A percentile compares a stretch with the other conserved stretches of the same genome.
phyloP scores from a whole-genome alignment of 1,140 invertebrate genomes.

The Magallana angulata region DNA sequence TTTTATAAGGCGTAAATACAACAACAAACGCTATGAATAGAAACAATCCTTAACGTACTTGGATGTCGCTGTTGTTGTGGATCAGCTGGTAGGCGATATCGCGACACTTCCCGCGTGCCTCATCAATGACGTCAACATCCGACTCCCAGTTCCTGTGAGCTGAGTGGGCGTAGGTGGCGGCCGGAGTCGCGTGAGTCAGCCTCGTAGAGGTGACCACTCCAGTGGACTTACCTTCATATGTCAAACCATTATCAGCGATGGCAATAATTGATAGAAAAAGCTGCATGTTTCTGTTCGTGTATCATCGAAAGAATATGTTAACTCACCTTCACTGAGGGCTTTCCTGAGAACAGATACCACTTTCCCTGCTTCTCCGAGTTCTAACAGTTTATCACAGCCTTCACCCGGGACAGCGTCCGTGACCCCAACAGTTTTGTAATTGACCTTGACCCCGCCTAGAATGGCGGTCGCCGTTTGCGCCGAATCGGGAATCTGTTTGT shows the following conservation, averaged over 20 bases:
- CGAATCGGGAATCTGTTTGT: constrained; percentile 93
- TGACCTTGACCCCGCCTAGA: constrained; percentile 91
- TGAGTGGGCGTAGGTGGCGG: constrained; percentile 89
- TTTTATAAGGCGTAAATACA: no score
- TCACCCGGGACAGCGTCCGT: constrained; percentile 84
- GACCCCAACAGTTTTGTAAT: constrained; percentile 89
- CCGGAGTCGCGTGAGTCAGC: constrained; percentile 94
- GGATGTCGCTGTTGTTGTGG: constrained; percentile 54
- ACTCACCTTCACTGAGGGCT: background rate
- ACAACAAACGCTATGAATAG: no score
- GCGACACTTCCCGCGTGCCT: constrained; percentile 73
- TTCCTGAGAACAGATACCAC: background rate
- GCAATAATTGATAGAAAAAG: background rate
- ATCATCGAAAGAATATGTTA: background rate
- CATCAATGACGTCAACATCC: constrained; percentile 60
- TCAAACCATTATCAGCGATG: background rate
- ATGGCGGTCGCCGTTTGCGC: constrained; percentile 93
- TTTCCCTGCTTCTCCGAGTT: background rate
- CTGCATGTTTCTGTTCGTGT: background rate
- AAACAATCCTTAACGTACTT: constrained; percentile 40
- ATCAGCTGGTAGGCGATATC: constrained; percentile 77
- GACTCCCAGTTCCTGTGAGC: constrained; percentile 81
- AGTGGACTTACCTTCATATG: constrained; percentile 85
- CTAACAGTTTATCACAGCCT: constrained; percentile 60
- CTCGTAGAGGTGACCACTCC: constrained; percentile 95